phyloP scores from a whole-genome alignment of 2,113 vertebrate genomes.

The Datnioides undecimradiatus region DNA sequence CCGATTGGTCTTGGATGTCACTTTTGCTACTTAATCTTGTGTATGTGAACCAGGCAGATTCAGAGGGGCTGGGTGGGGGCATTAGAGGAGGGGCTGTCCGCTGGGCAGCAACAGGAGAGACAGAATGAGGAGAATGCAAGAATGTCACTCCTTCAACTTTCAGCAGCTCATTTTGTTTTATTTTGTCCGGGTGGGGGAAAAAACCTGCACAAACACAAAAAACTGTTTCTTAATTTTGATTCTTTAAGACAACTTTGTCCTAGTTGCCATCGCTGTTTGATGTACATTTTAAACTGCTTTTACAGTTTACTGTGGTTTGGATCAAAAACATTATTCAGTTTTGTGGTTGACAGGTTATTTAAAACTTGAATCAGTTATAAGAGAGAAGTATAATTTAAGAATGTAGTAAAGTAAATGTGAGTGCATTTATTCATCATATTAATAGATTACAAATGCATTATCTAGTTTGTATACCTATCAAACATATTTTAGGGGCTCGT shows the following conservation, averaged over 20 bases:
- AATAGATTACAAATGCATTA: not conserved
- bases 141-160: slow-evolving; percentile 59
- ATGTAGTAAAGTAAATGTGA: not conserved
- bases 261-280: too few relatives aligned
- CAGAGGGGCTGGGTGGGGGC: slow-evolving; percentile 80
- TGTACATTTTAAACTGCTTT: too few relatives aligned
- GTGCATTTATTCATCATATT: not conserved
- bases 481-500: not conserved
- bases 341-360: not conserved
- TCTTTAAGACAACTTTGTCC: not conserved
- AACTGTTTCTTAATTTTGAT: not conserved
- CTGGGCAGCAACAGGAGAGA: slow-evolving; percentile 85
- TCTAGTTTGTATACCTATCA: not conserved
- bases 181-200: not conserved
- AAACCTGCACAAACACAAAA: not conserved
- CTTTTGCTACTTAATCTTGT: slow-evolving; percentile 99
- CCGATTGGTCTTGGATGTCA: slow-evolving; percentile 99
- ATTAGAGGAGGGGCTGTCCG: slow-evolving; percentile 58
- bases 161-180: slow-evolving; percentile 34
- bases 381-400: not conserved
- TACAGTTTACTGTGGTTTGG: not conserved
- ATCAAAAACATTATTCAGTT: not conserved
- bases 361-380: not conserved
- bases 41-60: slow-evolving; percentile 96
- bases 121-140: slow-evolving; percentile 49